A percentile compares a stretch with the other conserved stretches of the same genome.
Conservation (phyloP, 2,888 invertebrate genomes). For the Slavum lentiscoides region DNA sequence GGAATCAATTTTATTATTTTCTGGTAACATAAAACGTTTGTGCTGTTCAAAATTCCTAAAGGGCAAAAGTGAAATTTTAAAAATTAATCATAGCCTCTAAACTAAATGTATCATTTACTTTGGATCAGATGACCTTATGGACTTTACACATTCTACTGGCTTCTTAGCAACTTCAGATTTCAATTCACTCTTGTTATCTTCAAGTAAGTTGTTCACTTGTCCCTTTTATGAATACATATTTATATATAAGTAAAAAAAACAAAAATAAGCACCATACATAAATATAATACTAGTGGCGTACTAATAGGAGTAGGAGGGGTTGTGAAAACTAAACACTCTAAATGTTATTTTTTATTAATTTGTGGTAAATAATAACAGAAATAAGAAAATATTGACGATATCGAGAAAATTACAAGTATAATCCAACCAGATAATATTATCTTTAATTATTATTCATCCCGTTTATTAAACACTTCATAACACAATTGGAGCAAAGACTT, state of each 20-base stretch:
- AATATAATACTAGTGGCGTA: too few species aligned
- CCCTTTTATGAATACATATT: conserved; percentile 10
- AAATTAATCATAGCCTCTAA: not conserved
- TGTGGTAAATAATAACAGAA: too few species aligned
- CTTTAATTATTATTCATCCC: too few species aligned
- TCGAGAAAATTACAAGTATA: too few species aligned
- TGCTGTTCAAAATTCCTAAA: conserved; percentile 31
- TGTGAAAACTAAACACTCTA: too few species aligned
- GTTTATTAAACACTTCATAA: too few species aligned
- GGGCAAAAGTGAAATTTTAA: not conserved
- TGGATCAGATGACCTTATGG: not conserved
- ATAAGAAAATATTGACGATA: too few species aligned
- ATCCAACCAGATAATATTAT: too few species aligned
- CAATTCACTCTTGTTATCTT: conserved; percentile 38
- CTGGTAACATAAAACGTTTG: conserved; percentile 26
- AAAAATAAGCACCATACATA: not conserved
- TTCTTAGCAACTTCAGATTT: conserved; percentile 20
- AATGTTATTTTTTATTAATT: too few species aligned
- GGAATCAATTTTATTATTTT: conserved; percentile 60
- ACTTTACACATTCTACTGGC: conserved; percentile 14
- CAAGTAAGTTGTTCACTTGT: conserved; percentile 50
- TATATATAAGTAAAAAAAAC: not conserved
- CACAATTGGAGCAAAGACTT: too few species aligned
- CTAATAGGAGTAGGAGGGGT: too few species aligned
- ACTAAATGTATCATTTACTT: conserved; percentile 32